Conservation (phyloP, 2,113 vertebrate genomes). For the Prunella fulvescens region DNA sequence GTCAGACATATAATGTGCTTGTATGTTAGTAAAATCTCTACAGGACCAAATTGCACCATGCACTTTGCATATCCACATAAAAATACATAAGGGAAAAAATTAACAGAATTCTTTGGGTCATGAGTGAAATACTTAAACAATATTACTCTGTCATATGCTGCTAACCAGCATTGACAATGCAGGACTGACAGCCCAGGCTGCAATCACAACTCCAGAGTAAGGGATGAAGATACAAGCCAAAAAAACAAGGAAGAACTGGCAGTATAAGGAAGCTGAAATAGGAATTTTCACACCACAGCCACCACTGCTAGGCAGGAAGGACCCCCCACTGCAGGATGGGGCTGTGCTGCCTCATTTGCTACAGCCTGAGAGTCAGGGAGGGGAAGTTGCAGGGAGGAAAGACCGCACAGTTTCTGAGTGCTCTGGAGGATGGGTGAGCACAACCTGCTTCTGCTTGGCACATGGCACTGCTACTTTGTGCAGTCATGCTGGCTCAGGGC, state of each 20-base stretch:
- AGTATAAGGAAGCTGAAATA: not conserved
- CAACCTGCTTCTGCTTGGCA: not conserved
- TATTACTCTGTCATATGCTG: not conserved
- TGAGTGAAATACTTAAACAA: not conserved
- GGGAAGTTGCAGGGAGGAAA: fast-evolving
- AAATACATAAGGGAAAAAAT: not conserved
- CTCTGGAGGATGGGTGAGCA: not conserved
- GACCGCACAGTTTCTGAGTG: fast-evolving
- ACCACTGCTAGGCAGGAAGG: not conserved
- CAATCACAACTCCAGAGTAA: not conserved
- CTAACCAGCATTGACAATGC: not conserved
- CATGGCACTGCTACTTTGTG: fast-evolving
- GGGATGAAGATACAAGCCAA: not conserved
- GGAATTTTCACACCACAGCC: not conserved
- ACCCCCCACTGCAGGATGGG: not conserved
- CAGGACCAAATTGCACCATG: not conserved
- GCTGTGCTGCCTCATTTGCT: fast-evolving
- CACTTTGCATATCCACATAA: not conserved
- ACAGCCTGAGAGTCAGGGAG: not conserved
- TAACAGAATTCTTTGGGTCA: not conserved
- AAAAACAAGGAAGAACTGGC: not conserved
- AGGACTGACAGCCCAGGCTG: not conserved
- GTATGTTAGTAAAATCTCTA: not conserved
- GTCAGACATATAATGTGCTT: not conserved
- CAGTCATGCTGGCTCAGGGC: not conserved